phyloP scores from a whole-genome alignment of 2,113 vertebrate genomes.

The Thinocorus orbignyianus region DNA sequence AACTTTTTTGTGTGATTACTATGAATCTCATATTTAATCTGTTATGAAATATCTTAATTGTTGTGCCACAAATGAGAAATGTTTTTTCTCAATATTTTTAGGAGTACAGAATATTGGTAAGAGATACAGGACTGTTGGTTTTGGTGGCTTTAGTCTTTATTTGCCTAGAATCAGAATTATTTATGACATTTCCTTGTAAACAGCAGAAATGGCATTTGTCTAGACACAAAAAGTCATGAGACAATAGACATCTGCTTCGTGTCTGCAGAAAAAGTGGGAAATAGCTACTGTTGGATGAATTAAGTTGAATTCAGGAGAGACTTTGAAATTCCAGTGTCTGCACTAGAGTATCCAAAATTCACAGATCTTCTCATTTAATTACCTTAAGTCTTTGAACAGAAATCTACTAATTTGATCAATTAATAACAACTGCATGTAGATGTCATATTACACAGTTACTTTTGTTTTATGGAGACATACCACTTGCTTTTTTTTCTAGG shows the following conservation, averaged over 20 bases:
- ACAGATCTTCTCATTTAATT: not conserved
- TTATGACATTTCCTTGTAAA: not conserved
- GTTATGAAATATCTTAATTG: not conserved
- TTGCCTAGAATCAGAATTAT: not conserved
- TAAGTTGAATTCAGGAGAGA: not conserved
- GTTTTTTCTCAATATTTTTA: not conserved
- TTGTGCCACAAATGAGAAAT: not conserved
- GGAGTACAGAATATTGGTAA: not conserved
- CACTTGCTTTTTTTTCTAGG: slow-evolving; percentile 64
- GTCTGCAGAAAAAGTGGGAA: not conserved
- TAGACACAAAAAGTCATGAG: not conserved
- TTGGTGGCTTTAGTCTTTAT: not conserved
- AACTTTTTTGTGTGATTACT: not conserved
- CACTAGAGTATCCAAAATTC: not conserved
- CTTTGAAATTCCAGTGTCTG: not conserved
- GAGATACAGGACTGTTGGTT: not conserved
- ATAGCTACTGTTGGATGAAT: not conserved
- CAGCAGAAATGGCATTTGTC: not conserved
- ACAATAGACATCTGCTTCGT: not conserved
- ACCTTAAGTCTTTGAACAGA: not conserved
- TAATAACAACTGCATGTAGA: not conserved
- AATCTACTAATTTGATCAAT: not conserved
- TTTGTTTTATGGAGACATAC: not conserved
- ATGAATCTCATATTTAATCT: not conserved
- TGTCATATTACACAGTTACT: not conserved